Evolutionary conservation across 2,888 invertebrate species (phyloP).

Genomic region (Andrena camellia): DNA sequence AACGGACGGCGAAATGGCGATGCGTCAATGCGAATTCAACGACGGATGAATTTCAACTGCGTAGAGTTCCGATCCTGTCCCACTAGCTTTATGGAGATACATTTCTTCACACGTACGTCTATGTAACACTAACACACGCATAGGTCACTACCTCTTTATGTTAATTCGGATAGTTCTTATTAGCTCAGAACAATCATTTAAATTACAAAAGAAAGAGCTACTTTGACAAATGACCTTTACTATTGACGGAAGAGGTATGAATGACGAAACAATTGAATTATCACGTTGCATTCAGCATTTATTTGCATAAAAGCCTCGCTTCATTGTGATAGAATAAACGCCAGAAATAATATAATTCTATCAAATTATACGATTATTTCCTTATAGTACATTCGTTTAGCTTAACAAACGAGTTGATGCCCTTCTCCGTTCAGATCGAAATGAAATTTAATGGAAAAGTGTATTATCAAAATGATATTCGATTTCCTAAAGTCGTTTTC

Average conservation of each 20-base stretch:
- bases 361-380: no score
- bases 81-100: conserved; percentile 12
- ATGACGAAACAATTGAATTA: no score
- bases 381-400: no score
- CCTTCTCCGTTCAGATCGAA: neutral
- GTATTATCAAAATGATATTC: neutral
- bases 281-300: no score
- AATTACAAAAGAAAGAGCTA: neutral
- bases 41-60: conserved; percentile 29
- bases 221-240: neutral
- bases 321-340: no score
- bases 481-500: no score
- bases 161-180: no score
- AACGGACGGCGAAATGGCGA: neutral
- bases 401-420: no score
- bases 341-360: no score
- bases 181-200: neutral
- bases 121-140: neutral
- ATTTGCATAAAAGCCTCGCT: no score
- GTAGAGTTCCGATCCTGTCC: neutral
- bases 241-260: no score
- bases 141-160: conserved; percentile 3
- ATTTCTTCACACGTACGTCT: conserved; percentile 1
- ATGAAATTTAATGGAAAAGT: neutral
- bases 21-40: conserved; percentile 9